phyloP scores from a whole-genome alignment of 1,140 invertebrate genomes.

The Caenorhabditis tropicalis region DNA sequence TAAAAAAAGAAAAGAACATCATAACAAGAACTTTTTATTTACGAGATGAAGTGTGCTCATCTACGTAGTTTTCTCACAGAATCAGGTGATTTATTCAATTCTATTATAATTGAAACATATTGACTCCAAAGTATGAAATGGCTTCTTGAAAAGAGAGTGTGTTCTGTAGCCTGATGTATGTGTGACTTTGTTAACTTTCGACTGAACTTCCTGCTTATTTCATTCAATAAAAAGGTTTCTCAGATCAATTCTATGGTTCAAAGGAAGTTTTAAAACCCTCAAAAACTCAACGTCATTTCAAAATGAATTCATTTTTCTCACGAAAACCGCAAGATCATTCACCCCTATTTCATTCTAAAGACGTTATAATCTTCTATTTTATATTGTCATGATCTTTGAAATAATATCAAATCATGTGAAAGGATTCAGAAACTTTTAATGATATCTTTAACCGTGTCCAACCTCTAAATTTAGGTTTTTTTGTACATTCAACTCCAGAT shows the following conservation, averaged over 20 bases:
- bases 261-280: neutral
- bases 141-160: neutral
- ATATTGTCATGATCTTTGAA: neutral
- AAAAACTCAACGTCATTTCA: neutral
- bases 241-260: neutral
- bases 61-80: slow-evolving; percentile 6
- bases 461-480: too few species aligned
- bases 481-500: neutral
- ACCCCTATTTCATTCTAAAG: neutral
- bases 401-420: neutral
- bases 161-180: neutral
- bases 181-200: neutral
- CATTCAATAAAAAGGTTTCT: neutral
- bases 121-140: neutral
- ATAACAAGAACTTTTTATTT: neutral
- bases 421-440: neutral
- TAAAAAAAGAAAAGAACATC: neutral
- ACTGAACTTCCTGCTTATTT: neutral
- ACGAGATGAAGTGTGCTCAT: neutral
- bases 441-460: neutral
- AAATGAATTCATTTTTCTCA: neutral
- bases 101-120: neutral
- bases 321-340: neutral
- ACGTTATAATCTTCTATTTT: neutral
- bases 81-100: neutral